phyloP scores from a whole-genome alignment of 2,797 vertebrate genomes.

The Myotis myotis region DNA sequence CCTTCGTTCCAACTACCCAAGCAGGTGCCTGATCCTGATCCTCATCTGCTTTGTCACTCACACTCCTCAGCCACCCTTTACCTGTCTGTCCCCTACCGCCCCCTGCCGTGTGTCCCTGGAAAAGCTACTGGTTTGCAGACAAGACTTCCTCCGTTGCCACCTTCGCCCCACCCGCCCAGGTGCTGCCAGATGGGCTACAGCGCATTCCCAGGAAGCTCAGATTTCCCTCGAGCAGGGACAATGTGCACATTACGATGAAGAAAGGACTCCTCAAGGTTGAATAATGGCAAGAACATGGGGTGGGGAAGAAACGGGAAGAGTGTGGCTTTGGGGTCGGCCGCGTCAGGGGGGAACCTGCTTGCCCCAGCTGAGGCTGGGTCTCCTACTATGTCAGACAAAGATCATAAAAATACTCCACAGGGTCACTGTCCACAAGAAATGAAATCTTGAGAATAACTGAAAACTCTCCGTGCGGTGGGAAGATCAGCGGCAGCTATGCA shows the following conservation, averaged over 20 bases:
- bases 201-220: neutral
- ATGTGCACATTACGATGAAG: rapidly evolving
- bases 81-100: neutral
- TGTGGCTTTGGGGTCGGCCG: neutral
- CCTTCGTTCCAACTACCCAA: neutral
- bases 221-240: neutral
- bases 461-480: neutral
- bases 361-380: neutral
- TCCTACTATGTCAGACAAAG: neutral
- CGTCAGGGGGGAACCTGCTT: neutral
- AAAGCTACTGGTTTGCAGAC: neutral
- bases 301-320: neutral
- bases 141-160: neutral
- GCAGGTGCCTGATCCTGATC: neutral
- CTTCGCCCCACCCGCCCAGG: neutral
- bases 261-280: neutral
- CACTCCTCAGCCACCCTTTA: neutral
- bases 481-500: neutral
- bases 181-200: rapidly evolving
- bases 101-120: neutral
- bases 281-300: neutral
- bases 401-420: neutral
- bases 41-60: neutral
- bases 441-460: neutral
- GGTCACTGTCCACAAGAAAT: neutral